These are phyloP conservation scores for Furnarius figulus DNA, from an alignment of 2,113 vertebrate species.

Conservation along the genomic window DNA sequence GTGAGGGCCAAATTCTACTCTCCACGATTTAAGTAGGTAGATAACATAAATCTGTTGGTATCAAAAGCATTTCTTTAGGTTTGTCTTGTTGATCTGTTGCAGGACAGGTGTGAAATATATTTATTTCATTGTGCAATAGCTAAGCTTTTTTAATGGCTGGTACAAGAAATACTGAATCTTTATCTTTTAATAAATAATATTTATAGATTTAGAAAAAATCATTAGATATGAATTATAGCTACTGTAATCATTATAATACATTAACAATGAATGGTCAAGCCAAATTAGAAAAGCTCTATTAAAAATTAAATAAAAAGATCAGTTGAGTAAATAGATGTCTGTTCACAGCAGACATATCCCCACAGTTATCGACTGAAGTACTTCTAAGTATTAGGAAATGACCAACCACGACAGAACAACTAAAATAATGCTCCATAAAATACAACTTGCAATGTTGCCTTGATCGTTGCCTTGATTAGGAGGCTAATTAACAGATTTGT, in stretches of 20 bases:
- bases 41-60: background rate
- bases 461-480: background rate
- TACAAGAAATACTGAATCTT: constrained; percentile 36
- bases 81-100: background rate
- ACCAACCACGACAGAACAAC: background rate
- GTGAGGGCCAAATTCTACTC: background rate
- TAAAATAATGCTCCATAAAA: constrained; percentile 50
- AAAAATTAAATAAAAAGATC: constrained; percentile 59
- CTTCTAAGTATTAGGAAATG: constrained; percentile 48
- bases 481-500: background rate
- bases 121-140: background rate
- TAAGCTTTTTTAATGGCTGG: background rate
- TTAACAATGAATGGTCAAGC: constrained; percentile 56
- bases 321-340: constrained; percentile 52
- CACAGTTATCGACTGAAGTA: constrained; percentile 45
- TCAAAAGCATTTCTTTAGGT: background rate
- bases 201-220: constrained; percentile 58
- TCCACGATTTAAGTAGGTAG: background rate
- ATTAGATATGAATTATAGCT: constrained; percentile 57
- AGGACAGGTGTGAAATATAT: background rate
- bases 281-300: constrained; percentile 58
- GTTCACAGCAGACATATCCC: constrained; percentile 33
- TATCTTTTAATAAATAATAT: constrained; percentile 61
- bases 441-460: constrained; percentile 11
- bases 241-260: constrained; percentile 62